Conservation (phyloP, 1,140 invertebrate species). For the Brachionus calyciflorus region DNA sequence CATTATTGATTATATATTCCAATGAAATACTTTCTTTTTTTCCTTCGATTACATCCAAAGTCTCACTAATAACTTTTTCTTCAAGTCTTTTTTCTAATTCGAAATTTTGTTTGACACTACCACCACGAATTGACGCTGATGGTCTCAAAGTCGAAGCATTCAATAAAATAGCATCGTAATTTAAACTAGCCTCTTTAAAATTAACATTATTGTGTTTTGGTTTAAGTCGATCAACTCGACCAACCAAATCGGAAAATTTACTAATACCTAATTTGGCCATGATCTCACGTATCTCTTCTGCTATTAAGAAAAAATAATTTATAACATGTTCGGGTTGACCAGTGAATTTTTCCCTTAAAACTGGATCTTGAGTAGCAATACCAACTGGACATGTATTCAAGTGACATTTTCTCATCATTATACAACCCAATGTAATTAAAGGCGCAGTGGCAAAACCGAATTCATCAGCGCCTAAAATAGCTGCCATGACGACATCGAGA, state of each 20-base stretch:
- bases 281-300: slow-evolving; percentile 84
- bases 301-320: slow-evolving; percentile 94
- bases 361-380: slow-evolving; percentile 89
- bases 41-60: slow-evolving; percentile 65
- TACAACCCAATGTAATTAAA: slow-evolving; percentile 91
- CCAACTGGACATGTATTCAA: slow-evolving; percentile 98
- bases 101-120: slow-evolving; percentile 80
- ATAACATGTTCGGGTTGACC: slow-evolving; percentile 96
- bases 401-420: slow-evolving; percentile 99
- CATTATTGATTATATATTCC: slow-evolving; percentile 80
- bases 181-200: slow-evolving; percentile 68
- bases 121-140: slow-evolving; percentile 83
- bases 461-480: slow-evolving; percentile 91
- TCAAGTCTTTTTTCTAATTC: slow-evolving; percentile 83
- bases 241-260: slow-evolving; percentile 86
- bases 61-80: slow-evolving; percentile 75
- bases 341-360: slow-evolving; percentile 88
- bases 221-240: slow-evolving; percentile 79
- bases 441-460: slow-evolving; percentile 98
- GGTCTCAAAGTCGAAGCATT: slow-evolving; percentile 84
- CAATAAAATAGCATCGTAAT: slow-evolving; percentile 74
- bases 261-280: slow-evolving; percentile 87
- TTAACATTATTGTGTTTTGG: slow-evolving; percentile 60
- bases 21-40: slow-evolving; percentile 70
- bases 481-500: slow-evolving; percentile 89